Evolutionary conservation across 2,797 vertebrate genomes (phyloP), one percentile per base, ranked within the genome.

Genomic region (Eurystomus glaucurus): DNA sequence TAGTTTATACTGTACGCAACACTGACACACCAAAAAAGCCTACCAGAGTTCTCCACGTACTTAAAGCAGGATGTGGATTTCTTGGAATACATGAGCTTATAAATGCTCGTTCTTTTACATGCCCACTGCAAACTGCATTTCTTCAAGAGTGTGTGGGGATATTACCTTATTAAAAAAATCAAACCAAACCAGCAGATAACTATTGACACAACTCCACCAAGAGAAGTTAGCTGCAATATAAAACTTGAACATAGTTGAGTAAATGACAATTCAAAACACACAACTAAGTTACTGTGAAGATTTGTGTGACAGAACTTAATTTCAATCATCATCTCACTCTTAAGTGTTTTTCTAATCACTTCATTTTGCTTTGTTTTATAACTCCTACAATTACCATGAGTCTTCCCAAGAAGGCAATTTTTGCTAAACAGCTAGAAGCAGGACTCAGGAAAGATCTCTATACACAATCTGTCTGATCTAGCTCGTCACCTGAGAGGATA

Each of bases 401-500:
- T 55, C 61, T 76, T 96, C 51, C 58, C 39, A 58, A 79, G 78
- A 65, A 60, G 48, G 60, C 71, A 88, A 20, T 86, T 94, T 91
- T 88, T 79, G 78, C 46, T 76, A 88, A 29, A 16, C 45, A 69
- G 57, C 84, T 96, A 95, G 91, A 91, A 1, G 17, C 65, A 78
- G 54, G 69, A 84, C 57, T 91, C 15, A 2, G 61, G 31, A 20
- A 88, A 85, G 90, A 68, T 83, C 55, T 83, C 78, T 91, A 20
- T 62, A 35, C 92, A 64, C 69, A 90, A 94, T 84, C 88, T 92
- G 55, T 19, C 75, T 96, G 88, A 94, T 89, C 93, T 94, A 68
- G 57, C 79, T 90, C 46, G 2, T 92, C 94, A 96, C 90, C 94
- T 92, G 95, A 95, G 93, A 96, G 90, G 80, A 96, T 93, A 79